Percentiles rank a stretch among this genome's conserved stretches.
phyloP scores from a whole-genome alignment of 2,113 vertebrate genomes.

The Eptesicus fuscus region DNA sequence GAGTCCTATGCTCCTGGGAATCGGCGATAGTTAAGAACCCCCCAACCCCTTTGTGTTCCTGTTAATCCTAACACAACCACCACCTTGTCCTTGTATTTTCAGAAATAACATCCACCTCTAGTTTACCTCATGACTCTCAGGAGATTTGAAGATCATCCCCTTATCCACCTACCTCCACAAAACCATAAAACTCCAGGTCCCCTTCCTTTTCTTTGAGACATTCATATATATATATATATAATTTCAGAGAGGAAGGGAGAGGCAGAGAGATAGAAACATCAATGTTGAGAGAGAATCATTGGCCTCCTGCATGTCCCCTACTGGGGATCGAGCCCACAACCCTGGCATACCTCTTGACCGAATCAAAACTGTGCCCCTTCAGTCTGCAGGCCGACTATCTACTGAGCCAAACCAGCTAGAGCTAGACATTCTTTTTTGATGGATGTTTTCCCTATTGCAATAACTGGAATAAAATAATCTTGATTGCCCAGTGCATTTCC shows the following conservation, averaged over 20 bases:
- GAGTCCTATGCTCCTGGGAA: neutral
- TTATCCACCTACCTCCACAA: neutral
- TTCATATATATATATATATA: neutral
- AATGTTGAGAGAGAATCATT: too few relatives aligned
- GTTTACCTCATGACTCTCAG: neutral
- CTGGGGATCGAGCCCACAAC: too few relatives aligned
- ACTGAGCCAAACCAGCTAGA: too few relatives aligned
- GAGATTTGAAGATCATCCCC: neutral
- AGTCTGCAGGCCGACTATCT: too few relatives aligned
- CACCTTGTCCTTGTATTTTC: neutral
- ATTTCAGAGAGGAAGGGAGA: too few relatives aligned
- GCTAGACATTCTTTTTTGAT: too few relatives aligned
- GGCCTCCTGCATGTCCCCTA: too few relatives aligned
- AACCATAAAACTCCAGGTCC: neutral
- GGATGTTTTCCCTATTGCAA: neutral
- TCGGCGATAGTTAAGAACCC: neutral
- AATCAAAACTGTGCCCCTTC: too few relatives aligned
- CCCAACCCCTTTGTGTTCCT: neutral
- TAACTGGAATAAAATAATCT: neutral
- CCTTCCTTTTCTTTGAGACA: neutral
- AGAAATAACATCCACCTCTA: neutral
- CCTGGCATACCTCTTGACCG: too few relatives aligned
- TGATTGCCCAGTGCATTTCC: neutral
- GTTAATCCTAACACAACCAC: neutral
- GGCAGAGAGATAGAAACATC: too few relatives aligned